phyloP scores from a whole-genome alignment of 1,140 invertebrate species.

The Thalassaphorura encarpata region DNA sequence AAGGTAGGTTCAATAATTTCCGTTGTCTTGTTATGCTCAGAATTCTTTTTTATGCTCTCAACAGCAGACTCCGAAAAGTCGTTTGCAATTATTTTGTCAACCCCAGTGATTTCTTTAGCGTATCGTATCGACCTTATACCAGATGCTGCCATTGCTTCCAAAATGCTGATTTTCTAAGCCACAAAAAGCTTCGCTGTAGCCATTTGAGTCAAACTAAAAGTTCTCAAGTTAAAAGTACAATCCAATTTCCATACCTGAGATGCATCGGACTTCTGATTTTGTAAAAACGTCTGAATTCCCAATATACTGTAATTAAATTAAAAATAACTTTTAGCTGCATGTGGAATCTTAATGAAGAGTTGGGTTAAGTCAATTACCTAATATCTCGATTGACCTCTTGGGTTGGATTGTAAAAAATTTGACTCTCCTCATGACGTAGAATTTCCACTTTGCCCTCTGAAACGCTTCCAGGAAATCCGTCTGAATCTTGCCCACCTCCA shows the following conservation, averaged over 20 bases:
- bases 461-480: no score
- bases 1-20: slow-evolving; percentile 60
- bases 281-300: slow-evolving; percentile 34
- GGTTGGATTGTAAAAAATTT: slow-evolving; percentile 95
- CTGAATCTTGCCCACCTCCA: no score
- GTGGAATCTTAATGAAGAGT: slow-evolving; percentile 2
- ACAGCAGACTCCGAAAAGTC: slow-evolving; percentile 84
- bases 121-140: slow-evolving; percentile 92
- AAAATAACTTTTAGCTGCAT: slow-evolving; percentile 10
- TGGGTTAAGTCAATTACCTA: slow-evolving; percentile 47
- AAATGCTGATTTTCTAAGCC: slow-evolving; percentile 46
- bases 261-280: slow-evolving; percentile 21
- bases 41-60: slow-evolving; percentile 72
- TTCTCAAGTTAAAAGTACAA: no score
- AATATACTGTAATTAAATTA: slow-evolving; percentile 38
- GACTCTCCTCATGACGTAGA: slow-evolving; percentile 46
- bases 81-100: slow-evolving; percentile 81
- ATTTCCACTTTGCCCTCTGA: slow-evolving; percentile 66
- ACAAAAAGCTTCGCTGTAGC: no score
- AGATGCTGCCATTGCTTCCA: slow-evolving; percentile 91
- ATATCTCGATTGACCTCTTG: slow-evolving; percentile 96
- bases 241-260: no score
- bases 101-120: slow-evolving; percentile 78
- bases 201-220: no score
- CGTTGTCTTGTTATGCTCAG: slow-evolving; percentile 64